Evolutionary conservation across 2,113 vertebrate species (phyloP).

Genomic region (Leucopsar rothschildi): DNA sequence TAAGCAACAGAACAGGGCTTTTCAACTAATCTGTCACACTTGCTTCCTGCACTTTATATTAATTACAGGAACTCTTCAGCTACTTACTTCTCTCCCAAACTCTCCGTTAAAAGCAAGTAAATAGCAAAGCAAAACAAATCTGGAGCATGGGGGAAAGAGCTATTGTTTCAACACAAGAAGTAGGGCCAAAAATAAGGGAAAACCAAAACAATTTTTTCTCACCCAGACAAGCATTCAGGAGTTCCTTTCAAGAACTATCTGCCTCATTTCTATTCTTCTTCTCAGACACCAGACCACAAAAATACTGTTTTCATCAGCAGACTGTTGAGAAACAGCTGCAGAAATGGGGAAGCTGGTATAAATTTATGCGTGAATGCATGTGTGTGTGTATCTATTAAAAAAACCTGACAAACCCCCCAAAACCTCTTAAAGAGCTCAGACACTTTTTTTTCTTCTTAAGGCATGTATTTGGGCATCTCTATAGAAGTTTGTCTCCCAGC

Average conservation of each 20-base stretch:
- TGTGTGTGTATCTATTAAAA: not conserved
- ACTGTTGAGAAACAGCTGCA: conserved; percentile 49
- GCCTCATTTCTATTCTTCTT: not conserved
- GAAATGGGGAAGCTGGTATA: conserved; percentile 25
- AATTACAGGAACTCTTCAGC: conserved; percentile 47
- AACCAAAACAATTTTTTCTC: not conserved
- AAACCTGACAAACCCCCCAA: not conserved
- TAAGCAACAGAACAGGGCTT: conserved; percentile 41
- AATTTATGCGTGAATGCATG: not conserved
- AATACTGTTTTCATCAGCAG: conserved; percentile 21
- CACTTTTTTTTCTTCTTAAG: not conserved
- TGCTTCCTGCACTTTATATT: conserved; percentile 46
- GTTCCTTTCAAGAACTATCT: not conserved
- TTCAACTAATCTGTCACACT: conserved; percentile 34
- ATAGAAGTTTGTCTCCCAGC: not conserved
- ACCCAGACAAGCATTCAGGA: not conserved
- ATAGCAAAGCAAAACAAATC: not conserved
- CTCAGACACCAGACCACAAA: not conserved
- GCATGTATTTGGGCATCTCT: not conserved
- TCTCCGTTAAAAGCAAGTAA: not conserved
- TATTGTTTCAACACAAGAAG: not conserved
- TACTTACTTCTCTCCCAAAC: not conserved
- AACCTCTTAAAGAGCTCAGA: not conserved
- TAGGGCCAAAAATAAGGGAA: not conserved
- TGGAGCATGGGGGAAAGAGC: not conserved